phyloP scores from a whole-genome alignment of 2,888 invertebrate genomes.

The Penaeus monodon region DNA sequence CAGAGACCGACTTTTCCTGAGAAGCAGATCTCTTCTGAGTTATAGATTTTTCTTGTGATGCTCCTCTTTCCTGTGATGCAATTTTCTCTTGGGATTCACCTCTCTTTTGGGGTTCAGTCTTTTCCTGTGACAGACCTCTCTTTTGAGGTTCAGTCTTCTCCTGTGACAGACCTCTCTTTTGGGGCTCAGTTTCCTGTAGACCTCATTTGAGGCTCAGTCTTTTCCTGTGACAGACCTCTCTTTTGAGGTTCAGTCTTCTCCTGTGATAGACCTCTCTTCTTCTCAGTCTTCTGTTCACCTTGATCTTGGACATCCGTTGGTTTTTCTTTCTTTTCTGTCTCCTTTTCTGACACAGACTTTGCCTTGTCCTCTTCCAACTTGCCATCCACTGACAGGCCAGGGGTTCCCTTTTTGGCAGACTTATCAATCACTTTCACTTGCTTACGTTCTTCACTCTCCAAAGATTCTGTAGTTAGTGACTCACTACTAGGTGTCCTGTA shows the following conservation, averaged over 20 bases:
- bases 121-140: conserved; percentile 9
- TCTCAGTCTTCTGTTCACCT: conserved; percentile 7
- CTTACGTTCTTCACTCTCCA: conserved; percentile 45
- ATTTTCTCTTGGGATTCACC: not conserved
- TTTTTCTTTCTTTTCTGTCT: conserved; percentile 21
- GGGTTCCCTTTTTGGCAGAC: conserved; percentile 1
- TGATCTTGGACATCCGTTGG: conserved; percentile 5
- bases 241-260: not conserved
- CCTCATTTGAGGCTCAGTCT: conserved; percentile 20
- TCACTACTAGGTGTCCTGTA: conserved; percentile 41
- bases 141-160: conserved; percentile 8
- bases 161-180: conserved; percentile 4
- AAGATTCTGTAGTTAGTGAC: conserved; percentile 45
- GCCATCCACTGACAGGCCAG: not conserved
- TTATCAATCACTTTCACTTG: conserved; percentile 16
- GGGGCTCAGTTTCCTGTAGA: not conserved
- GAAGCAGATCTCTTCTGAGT: conserved; percentile 8
- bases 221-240: not conserved
- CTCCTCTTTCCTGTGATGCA: not conserved
- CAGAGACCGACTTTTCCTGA: not conserved
- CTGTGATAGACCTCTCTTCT: conserved; percentile 7
- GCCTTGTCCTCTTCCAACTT: not conserved
- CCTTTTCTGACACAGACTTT: not conserved
- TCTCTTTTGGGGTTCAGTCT: not conserved
- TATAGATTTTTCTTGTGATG: not conserved